Conservation (phyloP, 2,113 vertebrate species). For the Megaptera novaeangliae region DNA sequence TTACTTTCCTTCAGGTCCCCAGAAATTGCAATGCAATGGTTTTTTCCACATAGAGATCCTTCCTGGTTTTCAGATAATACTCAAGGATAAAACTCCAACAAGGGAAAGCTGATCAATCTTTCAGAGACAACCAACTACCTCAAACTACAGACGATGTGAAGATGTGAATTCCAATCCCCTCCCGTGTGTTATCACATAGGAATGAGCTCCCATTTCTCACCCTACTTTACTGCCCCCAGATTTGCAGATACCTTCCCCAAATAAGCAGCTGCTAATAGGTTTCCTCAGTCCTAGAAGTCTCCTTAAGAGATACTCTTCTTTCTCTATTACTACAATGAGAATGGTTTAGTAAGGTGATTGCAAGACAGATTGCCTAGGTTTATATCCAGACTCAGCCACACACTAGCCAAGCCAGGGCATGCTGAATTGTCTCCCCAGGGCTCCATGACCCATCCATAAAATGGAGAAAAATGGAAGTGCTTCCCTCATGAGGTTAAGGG, state of each 20-base stretch:
- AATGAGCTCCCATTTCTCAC: neutral
- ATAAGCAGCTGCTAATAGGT: neutral
- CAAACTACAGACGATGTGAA: neutral
- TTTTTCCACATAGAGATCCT: neutral
- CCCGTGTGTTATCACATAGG: neutral
- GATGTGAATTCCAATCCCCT: neutral
- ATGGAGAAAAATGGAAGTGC: neutral
- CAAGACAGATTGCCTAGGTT: neutral
- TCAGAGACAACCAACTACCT: neutral
- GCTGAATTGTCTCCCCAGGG: neutral
- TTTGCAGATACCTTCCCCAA: neutral
- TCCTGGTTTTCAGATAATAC: neutral
- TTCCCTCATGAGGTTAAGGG: neutral
- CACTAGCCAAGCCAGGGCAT: neutral
- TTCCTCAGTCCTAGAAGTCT: neutral
- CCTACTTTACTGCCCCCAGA: neutral
- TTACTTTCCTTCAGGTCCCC: neutral
- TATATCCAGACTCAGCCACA: neutral
- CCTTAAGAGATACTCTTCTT: neutral
- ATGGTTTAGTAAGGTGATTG: neutral
- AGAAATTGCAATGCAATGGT: neutral
- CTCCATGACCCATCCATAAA: neutral
- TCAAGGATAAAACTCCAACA: neutral
- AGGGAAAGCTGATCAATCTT: neutral
- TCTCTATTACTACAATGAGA: neutral